Evolutionary conservation across 2,888 invertebrate species (phyloP).

Genomic region (Diogma glabrata): DNA sequence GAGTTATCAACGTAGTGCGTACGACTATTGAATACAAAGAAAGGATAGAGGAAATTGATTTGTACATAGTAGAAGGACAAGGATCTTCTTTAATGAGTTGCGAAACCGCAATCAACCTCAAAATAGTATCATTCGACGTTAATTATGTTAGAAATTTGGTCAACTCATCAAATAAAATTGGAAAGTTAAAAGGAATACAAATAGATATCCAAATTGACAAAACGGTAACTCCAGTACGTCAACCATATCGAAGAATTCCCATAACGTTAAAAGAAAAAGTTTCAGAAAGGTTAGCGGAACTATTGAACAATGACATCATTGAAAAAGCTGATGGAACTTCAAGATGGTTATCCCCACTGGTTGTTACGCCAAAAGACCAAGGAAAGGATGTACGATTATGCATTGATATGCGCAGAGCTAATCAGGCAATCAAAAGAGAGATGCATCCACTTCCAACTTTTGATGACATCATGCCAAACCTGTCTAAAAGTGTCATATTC

Average conservation of each 20-base stretch:
- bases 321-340: background rate
- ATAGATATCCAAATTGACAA: slow-evolving; percentile 21
- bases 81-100: background rate
- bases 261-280: background rate
- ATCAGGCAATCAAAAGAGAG: slow-evolving; percentile 12
- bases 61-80: slow-evolving; percentile 3
- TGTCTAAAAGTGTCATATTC: slow-evolving; percentile 17
- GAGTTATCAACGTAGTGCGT: background rate
- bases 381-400: slow-evolving; percentile 3
- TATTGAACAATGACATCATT: background rate
- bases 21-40: background rate
- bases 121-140: background rate
- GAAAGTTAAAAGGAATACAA: slow-evolving; percentile 22
- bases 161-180: slow-evolving; percentile 14
- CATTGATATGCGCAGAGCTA: slow-evolving; percentile 4
- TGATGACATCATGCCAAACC: slow-evolving; percentile 15
- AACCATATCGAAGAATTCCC: background rate
- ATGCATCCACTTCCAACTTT: slow-evolving; percentile 19
- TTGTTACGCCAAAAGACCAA: background rate
- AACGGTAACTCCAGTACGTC: slow-evolving; percentile 19
- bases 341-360: slow-evolving; percentile 3
- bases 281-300: background rate
- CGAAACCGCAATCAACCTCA: background rate
- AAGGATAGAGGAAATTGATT: background rate
- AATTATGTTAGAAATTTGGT: slow-evolving; percentile 2